Evolutionary conservation across 2,888 invertebrate genomes (phyloP), one percentile per base, ranked within the genome.

Genomic region (Lasiommata megera): DNA sequence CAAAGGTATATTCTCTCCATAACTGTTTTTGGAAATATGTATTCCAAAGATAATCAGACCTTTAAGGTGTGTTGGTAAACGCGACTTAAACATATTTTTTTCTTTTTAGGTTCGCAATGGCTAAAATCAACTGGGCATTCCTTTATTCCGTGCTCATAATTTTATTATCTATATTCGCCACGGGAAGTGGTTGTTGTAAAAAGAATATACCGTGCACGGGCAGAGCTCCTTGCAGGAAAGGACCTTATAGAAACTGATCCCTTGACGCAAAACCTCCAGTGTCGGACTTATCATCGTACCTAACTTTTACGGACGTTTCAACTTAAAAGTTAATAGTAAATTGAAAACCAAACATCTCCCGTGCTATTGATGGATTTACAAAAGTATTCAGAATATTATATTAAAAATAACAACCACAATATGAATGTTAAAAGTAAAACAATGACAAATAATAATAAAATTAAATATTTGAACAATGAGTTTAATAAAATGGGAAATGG

Each of bases 191-290:
- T 1, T 77, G 74, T 1, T 71, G 77, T 44, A 77, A 70, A 59
- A 83, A 72, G 65, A 71, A 53, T 0, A 66, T 84, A 0, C 67
- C 80, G 0, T 85, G 85, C 61, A 2, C 72, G 0, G 85, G 84
- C 0, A 69, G 71, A 6, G 80, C 84, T 0, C 88, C 87, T 0
- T 88, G 87, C 61, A 74, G 75, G 5, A 74, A 87, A 0, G 87
- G 86, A 0, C 81, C 85, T 0, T 82, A 74, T 62, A 71, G 77
- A 43, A 58, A 71, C 47, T 79, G 60, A 66, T n/a, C n/a, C n/a
- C n/a, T n/a, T n/a, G n/a, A n/a, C n/a, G n/a, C n/a, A n/a, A n/a
- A n/a, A n/a, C n/a, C n/a, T n/a, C n/a, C n/a, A n/a, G n/a, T n/a
- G n/a, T n/a, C n/a, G n/a, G n/a, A n/a, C n/a, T n/a, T n/a, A n/a